Evolutionary conservation across 2,113 vertebrate genomes (phyloP), one percentile per base, ranked within the genome.

Genomic region (Passer montanus): DNA sequence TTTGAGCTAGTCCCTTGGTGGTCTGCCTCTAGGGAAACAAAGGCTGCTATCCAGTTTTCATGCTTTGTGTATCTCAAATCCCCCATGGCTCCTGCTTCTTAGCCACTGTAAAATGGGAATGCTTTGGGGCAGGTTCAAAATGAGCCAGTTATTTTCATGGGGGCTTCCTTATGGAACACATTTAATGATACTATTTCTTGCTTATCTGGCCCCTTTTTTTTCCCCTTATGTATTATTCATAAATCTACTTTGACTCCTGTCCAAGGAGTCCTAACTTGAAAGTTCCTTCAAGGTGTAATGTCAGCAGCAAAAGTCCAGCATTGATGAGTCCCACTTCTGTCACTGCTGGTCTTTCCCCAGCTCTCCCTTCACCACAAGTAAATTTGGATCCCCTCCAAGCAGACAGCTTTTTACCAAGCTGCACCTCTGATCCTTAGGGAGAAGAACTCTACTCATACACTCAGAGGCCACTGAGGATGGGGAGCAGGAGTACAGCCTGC

Each of bases 1-100:
- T 94, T 96, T 95, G 73, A 84, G 73, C 74, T 96, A 96, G 87
- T 89, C 93, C 95, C 84, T 90, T 92, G 68, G 84, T 96, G 81
- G 90, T 80, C 83, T 37, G 22, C 26, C 75, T 62, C 11, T 9
- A 58, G 58, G 93, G 90, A 97, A 97, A 95, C 76, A 89, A 96
- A 97, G 90, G 44, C 68, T 55, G 58, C 94, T 79, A 85, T 0
- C 63, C 78, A 77, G 28, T 84, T 93, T 87, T 87, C 81, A 82
- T 7, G 69, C 86, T 91, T 82, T 87, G 84, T 84, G 23, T 59
- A 74, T 46, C 67, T 49, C 67, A 86, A 89, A 9, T 66, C 35
- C 59, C 63, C 13, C 23, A 31, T 1, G 64, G 85, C 64, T 94
- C 79, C 76, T 84, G 68, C 64, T 81, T 94, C 73, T 81, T 44